Percentiles rank a stretch among this genome's conserved stretches.
phyloP scores from a whole-genome alignment of 2,797 vertebrate genomes.

The Crocidura indochinensis region DNA sequence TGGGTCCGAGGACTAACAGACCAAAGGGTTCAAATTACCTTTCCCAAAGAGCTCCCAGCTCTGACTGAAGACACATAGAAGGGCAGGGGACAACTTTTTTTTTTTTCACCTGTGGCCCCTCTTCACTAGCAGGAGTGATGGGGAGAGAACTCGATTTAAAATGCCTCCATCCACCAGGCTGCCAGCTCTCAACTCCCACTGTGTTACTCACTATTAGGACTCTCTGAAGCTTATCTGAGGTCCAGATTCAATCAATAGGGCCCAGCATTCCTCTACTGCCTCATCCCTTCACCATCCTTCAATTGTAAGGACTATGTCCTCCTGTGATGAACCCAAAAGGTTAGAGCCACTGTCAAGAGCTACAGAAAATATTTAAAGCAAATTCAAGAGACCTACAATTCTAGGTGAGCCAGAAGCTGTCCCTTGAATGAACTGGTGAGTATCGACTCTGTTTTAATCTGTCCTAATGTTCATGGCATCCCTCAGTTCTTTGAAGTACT shows the following conservation, averaged over 20 bases:
- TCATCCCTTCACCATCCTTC: too few relatives aligned
- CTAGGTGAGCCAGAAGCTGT: conserved; percentile 8
- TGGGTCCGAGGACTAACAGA: neutral
- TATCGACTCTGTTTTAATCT: conserved; percentile 7
- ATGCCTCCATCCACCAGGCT: neutral
- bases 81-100: neutral
- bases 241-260: neutral
- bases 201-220: neutral
- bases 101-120: neutral
- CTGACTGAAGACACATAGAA: neutral
- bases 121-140: neutral
- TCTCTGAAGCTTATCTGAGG: conserved; percentile 9
- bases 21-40: neutral
- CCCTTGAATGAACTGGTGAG: neutral
- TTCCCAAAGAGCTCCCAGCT: neutral
- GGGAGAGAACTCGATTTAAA: conserved; percentile 28
- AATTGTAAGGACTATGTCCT: neutral
- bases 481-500: neutral
- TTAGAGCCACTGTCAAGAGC: conserved; percentile 8
- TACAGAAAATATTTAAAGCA: conserved; percentile 57
- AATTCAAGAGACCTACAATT: conserved; percentile 47
- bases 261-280: neutral
- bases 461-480: neutral
- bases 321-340: conserved; percentile 38
- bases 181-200: neutral